Conservation (phyloP, 2,888 invertebrate species). For the Amiota minor region DNA sequence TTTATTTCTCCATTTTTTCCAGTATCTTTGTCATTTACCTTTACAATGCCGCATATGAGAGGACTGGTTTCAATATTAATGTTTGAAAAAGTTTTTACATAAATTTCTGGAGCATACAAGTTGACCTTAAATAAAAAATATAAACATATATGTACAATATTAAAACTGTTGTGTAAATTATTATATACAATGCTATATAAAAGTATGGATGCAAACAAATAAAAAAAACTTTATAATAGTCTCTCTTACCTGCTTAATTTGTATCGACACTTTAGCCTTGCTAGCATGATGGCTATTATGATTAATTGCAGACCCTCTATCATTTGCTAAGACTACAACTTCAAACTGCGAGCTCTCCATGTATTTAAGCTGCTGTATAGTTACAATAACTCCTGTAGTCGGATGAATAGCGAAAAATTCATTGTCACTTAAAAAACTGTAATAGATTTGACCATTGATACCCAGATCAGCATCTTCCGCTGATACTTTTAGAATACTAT, state of each 20-base stretch:
- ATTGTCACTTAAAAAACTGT: conserved; percentile 87
- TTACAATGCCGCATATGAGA: conserved; percentile 91
- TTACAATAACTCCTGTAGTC: conserved; percentile 88
- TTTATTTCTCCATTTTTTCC: conserved; percentile 90
- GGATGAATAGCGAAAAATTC: conserved; percentile 95
- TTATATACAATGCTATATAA: no score
- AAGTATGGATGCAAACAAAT: not conserved
- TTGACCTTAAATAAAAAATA: conserved; percentile 78
- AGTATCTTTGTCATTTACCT: conserved; percentile 86
- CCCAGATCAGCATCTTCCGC: conserved; percentile 98
- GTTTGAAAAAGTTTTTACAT: conserved; percentile 85
- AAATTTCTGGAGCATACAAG: conserved; percentile 88
- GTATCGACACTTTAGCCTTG: conserved; percentile 83
- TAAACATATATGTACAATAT: not conserved
- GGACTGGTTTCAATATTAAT: conserved; percentile 86
- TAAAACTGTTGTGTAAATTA: not conserved
- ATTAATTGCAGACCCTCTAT: conserved; percentile 80
- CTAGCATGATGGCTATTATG: conserved; percentile 77
- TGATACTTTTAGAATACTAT: conserved; percentile 83
- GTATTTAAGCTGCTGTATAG: conserved; percentile 85
- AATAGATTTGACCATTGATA: conserved; percentile 96
- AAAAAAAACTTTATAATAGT: not conserved
- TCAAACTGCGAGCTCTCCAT: conserved; percentile 82
- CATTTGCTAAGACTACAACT: conserved; percentile 87
- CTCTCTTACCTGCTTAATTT: conserved; percentile 78